Base-by-base conservation (phyloP, 1,140 invertebrate genomes). In the Leptoteleia sp. region DNA sequence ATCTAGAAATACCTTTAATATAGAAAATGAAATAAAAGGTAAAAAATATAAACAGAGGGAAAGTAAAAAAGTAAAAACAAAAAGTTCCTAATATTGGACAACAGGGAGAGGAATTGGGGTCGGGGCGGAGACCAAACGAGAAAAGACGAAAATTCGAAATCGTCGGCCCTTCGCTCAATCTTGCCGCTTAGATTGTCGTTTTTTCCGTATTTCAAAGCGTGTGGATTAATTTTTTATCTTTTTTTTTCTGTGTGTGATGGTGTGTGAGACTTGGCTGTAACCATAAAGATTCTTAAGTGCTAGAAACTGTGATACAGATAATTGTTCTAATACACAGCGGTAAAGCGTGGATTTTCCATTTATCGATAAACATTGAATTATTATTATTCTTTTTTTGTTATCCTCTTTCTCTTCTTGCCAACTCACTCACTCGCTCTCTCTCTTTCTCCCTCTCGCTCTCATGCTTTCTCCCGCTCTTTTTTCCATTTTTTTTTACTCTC, bases 231-330 rank as follows among this genome's bases (percentile, higher is more conserved):
- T n/a, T n/a, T n/a, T n/a, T n/a, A n/a, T n/a, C n/a, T n/a, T n/a
- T n/a, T n/a, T n/a, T n/a, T n/a, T 25, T 59, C 9, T 45, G 62
- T 68, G 57, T 77, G 59, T 57, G 33, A 48, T 1, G 38, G 43
- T 68, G 19, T 68, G 68, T 68, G 55, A 59, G 17, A 37, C 15
- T 9, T 57, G 52, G 19, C 31, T 38, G 48, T 62, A 71, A 71
- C 57, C 52, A 52, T 80, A 79, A 82, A 82, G 79, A 78, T 75
- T 43, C 82, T 85, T 85, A 84, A 65, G 61, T 77, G 68, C 80
- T 86, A 84, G 65, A 84, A 76, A 84, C 80, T 82, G 81, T 81
- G 81, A 82, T 83, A 83, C 80, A 80, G 81, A 85, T 81, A 85
- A 85, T 81, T 82, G 67, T 81, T 80, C 81, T 81, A 83, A 85